Conservation (phyloP, 2,113 vertebrate genomes). For the Okapia johnstoni region DNA sequence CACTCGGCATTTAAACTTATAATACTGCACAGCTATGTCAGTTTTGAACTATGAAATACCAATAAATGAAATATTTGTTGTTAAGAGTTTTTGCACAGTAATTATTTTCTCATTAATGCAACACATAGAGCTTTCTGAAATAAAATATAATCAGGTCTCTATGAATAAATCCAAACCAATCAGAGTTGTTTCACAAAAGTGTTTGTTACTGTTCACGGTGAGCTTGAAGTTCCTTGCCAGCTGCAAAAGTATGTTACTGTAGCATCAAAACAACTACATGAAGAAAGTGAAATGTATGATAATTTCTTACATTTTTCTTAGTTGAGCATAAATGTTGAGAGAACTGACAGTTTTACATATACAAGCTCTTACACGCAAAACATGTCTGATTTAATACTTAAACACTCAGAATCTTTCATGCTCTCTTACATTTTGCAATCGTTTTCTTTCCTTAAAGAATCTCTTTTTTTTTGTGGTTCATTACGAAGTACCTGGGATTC, state of each 20-base stretch:
- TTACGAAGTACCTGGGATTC: not conserved
- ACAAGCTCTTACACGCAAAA: not conserved
- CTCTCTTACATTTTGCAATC: not conserved
- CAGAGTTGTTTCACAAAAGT: not conserved
- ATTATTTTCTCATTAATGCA: conserved; percentile 49
- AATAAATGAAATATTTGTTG: conserved; percentile 34
- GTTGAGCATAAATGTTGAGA: conserved; percentile 20
- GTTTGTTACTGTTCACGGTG: not conserved
- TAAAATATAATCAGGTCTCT: conserved; percentile 32
- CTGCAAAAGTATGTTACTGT: not conserved
- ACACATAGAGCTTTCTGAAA: conserved; percentile 27
- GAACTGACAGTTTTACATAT: not conserved
- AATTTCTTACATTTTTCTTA: conserved; percentile 36
- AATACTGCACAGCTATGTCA: not conserved
- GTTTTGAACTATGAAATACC: not conserved
- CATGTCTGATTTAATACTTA: not conserved
- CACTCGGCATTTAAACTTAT: not conserved
- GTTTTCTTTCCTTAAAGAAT: not conserved
- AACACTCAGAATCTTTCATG: not conserved
- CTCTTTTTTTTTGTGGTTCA: not conserved
- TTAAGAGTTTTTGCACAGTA: conserved; percentile 12
- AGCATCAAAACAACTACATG: not conserved
- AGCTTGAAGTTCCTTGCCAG: not conserved
- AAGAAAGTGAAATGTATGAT: not conserved
- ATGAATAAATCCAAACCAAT: conserved; percentile 32